Percentiles rank a stretch among this genome's conserved stretches.
Conservation (phyloP, 2,888 invertebrate genomes). For the Malthinus seriepunctatus region DNA sequence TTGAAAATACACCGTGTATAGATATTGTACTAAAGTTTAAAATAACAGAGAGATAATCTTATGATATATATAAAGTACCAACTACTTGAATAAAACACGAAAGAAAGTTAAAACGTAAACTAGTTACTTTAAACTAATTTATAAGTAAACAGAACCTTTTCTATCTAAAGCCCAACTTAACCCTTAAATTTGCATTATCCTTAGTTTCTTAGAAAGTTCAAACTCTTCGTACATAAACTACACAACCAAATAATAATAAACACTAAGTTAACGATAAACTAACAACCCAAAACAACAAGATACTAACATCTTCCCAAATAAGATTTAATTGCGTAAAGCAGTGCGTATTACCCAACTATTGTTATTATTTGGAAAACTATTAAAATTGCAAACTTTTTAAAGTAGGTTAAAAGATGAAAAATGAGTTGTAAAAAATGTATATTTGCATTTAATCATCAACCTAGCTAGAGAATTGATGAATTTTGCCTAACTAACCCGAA, state of each 20-base stretch:
- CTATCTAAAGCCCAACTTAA: neutral
- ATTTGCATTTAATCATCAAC: too few relatives aligned
- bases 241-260: conserved; percentile 19
- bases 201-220: conserved; percentile 10
- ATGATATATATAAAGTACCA: too few relatives aligned
- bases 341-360: conserved; percentile 10
- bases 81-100: too few relatives aligned
- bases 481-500: too few relatives aligned
- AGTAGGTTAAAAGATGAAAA: neutral
- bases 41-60: too few relatives aligned
- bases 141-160: conserved; percentile 3
- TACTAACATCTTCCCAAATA: conserved; percentile 21
- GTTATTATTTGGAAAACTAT: conserved; percentile 7
- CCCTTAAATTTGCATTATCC: conserved; percentile 6
- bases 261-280: conserved; percentile 21
- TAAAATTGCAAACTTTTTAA: neutral
- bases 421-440: too few relatives aligned
- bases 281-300: conserved; percentile 19
- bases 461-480: too few relatives aligned
- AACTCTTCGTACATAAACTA: conserved; percentile 8
- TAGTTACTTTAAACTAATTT: too few relatives aligned
- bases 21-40: too few relatives aligned
- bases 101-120: too few relatives aligned
- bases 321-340: conserved; percentile 18
- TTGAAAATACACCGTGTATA: too few relatives aligned